Conservation (phyloP, 2,888 invertebrate species). For the Synergus laeviventris region DNA sequence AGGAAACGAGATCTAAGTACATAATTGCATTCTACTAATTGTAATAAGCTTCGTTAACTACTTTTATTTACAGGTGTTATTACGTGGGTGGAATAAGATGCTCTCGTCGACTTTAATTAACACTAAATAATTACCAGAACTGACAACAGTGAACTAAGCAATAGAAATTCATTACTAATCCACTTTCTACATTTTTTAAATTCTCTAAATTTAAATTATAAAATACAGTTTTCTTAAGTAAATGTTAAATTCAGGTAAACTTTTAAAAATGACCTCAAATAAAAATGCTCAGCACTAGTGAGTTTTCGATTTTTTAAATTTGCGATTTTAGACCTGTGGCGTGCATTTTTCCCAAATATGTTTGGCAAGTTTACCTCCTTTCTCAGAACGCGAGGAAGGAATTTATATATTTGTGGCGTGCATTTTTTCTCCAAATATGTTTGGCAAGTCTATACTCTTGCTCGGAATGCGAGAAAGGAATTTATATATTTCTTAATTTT, state of each 20-base stretch:
- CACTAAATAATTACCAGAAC: conserved; percentile 36
- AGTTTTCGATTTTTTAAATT: conserved; percentile 11
- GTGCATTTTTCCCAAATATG: no score
- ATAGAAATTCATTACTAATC: conserved; percentile 28
- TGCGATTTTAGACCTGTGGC: not conserved
- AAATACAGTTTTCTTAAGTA: not conserved
- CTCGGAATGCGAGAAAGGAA: no score
- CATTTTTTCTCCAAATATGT: no score
- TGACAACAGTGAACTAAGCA: conserved; percentile 22
- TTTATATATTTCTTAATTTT: no score
- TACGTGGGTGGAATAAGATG: conserved; percentile 27
- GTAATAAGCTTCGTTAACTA: conserved; percentile 32
- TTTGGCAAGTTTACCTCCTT: no score
- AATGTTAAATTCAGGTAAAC: no score
- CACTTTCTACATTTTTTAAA: conserved; percentile 2
- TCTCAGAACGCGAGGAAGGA: no score
- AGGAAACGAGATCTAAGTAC: not conserved
- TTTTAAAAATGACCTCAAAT: conserved; percentile 9
- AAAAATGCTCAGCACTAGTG: not conserved
- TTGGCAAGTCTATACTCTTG: no score
- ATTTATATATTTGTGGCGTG: no score
- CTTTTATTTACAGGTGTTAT: conserved; percentile 35
- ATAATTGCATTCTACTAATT: conserved; percentile 25
- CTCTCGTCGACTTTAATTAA: conserved; percentile 32
- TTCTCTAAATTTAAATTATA: not conserved